These are phyloP conservation scores for Hemiscyllium ocellatum DNA, from an alignment of 2,113 vertebrate species.

Conservation along the genomic window DNA sequence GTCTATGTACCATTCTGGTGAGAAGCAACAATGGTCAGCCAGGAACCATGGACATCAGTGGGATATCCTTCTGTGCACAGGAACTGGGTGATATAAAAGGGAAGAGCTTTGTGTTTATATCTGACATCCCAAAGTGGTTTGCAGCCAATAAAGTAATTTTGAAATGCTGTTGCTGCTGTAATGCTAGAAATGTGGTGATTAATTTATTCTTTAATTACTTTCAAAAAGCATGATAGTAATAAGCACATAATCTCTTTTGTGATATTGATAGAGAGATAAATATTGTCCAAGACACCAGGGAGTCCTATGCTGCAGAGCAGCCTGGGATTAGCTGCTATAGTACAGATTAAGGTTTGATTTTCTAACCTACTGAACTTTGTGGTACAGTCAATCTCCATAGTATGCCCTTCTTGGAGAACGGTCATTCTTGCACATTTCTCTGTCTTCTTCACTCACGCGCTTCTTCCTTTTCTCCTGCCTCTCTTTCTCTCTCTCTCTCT, in stretches of 20 bases:
- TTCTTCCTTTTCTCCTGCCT: neutral
- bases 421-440: neutral
- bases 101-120: too few relatives aligned
- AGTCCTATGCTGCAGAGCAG: neutral
- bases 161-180: neutral
- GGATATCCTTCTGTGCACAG: neutral
- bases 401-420: neutral
- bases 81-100: neutral
- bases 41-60: neutral
- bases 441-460: neutral
- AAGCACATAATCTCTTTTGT: too few relatives aligned
- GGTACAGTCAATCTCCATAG: neutral
- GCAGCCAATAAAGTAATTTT: neutral
- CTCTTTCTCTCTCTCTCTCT: neutral
- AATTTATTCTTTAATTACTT: neutral
- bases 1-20: neutral
- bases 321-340: neutral
- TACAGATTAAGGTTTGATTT: neutral
- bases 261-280: too few relatives aligned
- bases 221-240: too few relatives aligned
- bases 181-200: neutral
- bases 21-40: neutral
- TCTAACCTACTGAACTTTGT: neutral
- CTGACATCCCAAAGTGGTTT: too few relatives aligned
- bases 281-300: too few relatives aligned